These are phyloP conservation scores for Athalia cordata DNA, from an alignment of 2,888 invertebrate genomes.

Conservation along the genomic window DNA sequence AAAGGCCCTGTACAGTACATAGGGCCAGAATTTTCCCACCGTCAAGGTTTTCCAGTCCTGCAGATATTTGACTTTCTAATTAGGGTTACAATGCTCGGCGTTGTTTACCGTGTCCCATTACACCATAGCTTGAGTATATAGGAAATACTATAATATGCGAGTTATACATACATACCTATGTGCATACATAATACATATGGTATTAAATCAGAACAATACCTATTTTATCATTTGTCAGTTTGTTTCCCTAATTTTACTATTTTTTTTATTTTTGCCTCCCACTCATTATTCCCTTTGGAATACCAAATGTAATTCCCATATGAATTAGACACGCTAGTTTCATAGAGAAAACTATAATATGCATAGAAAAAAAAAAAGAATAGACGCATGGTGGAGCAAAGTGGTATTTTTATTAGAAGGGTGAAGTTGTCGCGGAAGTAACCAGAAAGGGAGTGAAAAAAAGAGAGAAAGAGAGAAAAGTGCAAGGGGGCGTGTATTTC, in stretches of 20 bases:
- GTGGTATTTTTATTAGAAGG: too few relatives aligned
- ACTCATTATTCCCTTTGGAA: too few relatives aligned
- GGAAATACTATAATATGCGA: neutral
- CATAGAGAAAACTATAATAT: neutral
- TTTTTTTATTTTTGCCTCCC: too few relatives aligned
- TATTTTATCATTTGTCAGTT: too few relatives aligned
- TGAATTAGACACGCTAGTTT: too few relatives aligned
- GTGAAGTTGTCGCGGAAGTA: too few relatives aligned
- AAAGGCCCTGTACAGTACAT: too few relatives aligned
- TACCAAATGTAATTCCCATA: too few relatives aligned
- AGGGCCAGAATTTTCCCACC: conserved; percentile 29
- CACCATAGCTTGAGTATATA: neutral
- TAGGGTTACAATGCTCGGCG: conserved; percentile 31
- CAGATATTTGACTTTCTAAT: conserved; percentile 38
- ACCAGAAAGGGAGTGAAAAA: neutral
- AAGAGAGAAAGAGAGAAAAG: conserved; percentile 30
- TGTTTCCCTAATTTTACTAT: too few relatives aligned
- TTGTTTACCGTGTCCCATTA: conserved; percentile 3
- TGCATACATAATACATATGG: neutral
- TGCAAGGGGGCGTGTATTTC: conserved; percentile 51
- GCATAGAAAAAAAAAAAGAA: neutral
- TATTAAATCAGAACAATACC: too few relatives aligned
- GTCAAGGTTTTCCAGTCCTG: conserved; percentile 7
- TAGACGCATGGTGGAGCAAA: too few relatives aligned
- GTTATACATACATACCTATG: neutral